Evolutionary conservation across 2,113 vertebrate species (phyloP).

Genomic region (Machaerirhynchus nigripectus): DNA sequence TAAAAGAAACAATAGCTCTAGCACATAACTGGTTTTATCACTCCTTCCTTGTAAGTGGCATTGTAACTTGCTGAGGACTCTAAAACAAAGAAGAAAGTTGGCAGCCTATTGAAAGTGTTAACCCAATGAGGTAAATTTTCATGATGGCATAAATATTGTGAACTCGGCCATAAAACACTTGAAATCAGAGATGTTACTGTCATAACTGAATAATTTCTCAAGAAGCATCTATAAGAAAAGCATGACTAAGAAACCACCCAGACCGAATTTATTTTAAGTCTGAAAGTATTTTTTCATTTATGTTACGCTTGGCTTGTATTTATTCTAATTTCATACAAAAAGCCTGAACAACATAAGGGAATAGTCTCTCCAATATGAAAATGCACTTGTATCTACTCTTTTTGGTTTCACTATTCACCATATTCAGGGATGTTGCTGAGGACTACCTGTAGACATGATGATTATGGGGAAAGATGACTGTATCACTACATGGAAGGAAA

Average conservation of each 20-base stretch:
- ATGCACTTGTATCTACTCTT: not conserved
- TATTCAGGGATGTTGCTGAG: not conserved
- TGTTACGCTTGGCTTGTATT: not conserved
- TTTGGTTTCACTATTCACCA: not conserved
- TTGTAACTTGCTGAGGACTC: not conserved
- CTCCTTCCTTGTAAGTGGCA: fast-evolving
- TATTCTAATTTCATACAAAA: not conserved
- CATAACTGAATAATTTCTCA: not conserved
- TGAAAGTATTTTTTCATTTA: not conserved
- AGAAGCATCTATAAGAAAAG: not conserved
- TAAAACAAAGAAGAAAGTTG: not conserved
- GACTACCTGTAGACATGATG: not conserved
- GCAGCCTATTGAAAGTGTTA: not conserved
- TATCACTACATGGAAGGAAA: not conserved
- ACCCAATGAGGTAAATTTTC: not conserved
- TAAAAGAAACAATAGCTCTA: not conserved
- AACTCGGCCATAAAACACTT: not conserved
- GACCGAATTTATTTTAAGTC: not conserved
- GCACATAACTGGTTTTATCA: not conserved
- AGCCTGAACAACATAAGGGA: not conserved
- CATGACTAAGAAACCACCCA: not conserved
- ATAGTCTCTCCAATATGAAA: not conserved
- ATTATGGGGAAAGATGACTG: not conserved
- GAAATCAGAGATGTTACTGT: not conserved
- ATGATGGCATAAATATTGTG: not conserved